These are phyloP conservation scores for Lepidochrysops patricia DNA, from an alignment of 2,888 invertebrate genomes.

Conservation along the genomic window DNA sequence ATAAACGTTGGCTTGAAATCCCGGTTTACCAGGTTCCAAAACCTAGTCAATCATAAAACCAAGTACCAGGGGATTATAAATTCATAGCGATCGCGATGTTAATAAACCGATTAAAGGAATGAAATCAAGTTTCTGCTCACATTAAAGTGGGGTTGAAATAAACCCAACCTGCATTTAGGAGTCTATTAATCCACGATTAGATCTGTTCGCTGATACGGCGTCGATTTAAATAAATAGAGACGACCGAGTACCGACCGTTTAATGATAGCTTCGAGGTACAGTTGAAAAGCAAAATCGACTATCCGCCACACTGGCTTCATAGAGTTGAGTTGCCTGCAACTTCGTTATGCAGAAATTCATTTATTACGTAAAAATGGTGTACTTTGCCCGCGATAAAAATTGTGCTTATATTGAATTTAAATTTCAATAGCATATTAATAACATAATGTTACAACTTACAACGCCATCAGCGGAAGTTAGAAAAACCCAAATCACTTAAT, in stretches of 20 bases:
- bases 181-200: not conserved
- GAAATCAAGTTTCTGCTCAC: not conserved
- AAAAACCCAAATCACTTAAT: not conserved
- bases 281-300: not conserved
- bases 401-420: too few species aligned
- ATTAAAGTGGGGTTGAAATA: not conserved
- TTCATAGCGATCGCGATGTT: not conserved
- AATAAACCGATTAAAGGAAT: not conserved
- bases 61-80: not conserved
- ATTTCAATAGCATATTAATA: too few species aligned
- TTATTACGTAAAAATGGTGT: too few species aligned
- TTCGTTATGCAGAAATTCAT: too few species aligned
- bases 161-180: constrained; percentile 1
- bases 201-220: not conserved
- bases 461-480: not conserved
- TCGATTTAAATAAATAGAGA: constrained; percentile 1
- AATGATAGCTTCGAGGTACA: not conserved
- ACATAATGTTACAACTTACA: not conserved
- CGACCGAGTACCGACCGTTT: not conserved
- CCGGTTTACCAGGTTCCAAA: too few species aligned
- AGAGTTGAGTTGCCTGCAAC: too few species aligned
- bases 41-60: too few species aligned
- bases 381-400: too few species aligned
- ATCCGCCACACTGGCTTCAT: not conserved
- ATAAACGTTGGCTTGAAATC: too few species aligned